Evolutionary conservation across 2,888 invertebrate genomes (phyloP).

Genomic region (Drosophila stalkeri): DNA sequence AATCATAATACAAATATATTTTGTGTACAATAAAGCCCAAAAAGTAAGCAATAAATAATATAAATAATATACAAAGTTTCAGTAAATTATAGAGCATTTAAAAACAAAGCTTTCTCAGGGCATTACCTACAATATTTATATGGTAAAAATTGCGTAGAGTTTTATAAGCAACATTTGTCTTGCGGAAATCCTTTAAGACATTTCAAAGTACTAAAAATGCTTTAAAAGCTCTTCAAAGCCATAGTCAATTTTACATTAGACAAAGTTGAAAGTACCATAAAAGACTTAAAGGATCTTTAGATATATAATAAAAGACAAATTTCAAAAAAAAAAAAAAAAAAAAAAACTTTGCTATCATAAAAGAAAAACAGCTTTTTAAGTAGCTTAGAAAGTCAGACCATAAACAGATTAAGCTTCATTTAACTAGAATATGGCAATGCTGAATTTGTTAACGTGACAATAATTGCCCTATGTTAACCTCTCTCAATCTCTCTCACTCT

Average conservation of each 20-base stretch:
- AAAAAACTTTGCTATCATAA: not conserved
- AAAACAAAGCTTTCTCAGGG: not conserved
- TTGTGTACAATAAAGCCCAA: too few species aligned
- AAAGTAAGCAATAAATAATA: too few species aligned
- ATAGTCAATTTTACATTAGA: not conserved
- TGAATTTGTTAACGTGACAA: not conserved
- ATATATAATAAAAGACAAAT: not conserved
- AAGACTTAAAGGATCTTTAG: not conserved
- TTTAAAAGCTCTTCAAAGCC: not conserved
- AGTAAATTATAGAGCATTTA: not conserved
- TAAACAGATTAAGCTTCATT: constrained; percentile 3
- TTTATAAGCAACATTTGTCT: not conserved
- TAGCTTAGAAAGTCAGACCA: not conserved
- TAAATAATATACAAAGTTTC: too few species aligned
- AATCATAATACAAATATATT: too few species aligned
- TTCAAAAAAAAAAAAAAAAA: not conserved
- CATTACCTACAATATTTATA: not conserved
- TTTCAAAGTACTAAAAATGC: not conserved
- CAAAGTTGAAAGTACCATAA: not conserved
- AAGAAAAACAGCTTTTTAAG: not conserved
- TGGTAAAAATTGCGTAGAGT: not conserved
- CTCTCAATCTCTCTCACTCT: not conserved
- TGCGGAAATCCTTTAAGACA: not conserved
- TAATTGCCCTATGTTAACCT: not conserved
- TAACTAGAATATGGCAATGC: not conserved